Base-by-base conservation (phyloP, 2,888 invertebrate genomes). In the Ephialtes manifestator region DNA sequence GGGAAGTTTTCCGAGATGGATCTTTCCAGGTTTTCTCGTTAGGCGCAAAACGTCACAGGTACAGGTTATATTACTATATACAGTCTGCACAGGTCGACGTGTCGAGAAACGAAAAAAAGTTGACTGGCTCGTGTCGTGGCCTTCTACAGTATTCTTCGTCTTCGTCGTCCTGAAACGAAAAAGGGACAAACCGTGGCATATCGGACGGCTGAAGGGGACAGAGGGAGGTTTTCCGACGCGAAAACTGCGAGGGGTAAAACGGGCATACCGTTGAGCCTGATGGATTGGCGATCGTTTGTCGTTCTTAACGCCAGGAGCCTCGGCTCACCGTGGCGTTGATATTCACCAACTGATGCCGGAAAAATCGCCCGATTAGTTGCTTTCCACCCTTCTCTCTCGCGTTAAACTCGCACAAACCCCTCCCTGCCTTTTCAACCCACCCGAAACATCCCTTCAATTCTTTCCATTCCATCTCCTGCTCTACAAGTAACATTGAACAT, bases 271-370 rank as follows among this genome's bases (percentile, higher is more conserved):
- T 90, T 93, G 94, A 93, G 93, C 93, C 92, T 93, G 94, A 94
- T 93, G 92, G 93, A 94, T 94, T 91, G 94, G 89, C 91, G 91
- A 94, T 93, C 93, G 93, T 93, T 94, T 94, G 92, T 94, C 93
- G 93, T 93, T 92, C 93, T 94, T 93, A 94, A 92, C 91, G 92
- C 92, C 90, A 84, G 80, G 89, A 88, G 67, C 81, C 72, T 51
- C 39, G 71, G 53, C 90, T 92, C 90, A 90, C 90, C 89, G 89
- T 84, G 51, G 82, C 85, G 92, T 94, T 94, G 93, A 93, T 93
- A 94, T 94, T 93, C 94, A 94, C 92, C 92, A 91, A 94, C 93
- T 94, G 94, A 94, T 94, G 94, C 91, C 86, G 90, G 91, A 94
- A 94, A 94, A 94, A 94, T 94, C 92, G 91, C 93, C 91, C 94